Evolutionary conservation across 2,113 vertebrate species (phyloP).

Genomic region (Alectura lathami): DNA sequence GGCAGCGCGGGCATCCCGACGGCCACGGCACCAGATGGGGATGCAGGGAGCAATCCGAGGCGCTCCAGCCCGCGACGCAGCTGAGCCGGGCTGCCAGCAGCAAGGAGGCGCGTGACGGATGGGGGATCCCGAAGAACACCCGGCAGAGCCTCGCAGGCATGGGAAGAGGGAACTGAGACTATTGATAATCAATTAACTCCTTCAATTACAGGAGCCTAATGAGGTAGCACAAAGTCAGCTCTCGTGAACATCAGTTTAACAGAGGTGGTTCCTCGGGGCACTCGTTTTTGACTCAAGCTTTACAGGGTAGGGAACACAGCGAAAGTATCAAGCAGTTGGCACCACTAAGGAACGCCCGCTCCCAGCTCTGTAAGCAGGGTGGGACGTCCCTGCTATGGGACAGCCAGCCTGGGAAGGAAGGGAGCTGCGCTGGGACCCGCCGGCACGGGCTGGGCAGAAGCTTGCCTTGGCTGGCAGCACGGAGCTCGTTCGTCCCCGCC

Average conservation of each 20-base stretch:
- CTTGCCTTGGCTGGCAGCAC: background rate
- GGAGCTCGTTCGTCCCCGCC: fast-evolving
- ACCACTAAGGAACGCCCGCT: background rate
- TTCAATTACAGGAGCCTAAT: conserved; percentile 63
- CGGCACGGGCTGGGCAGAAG: background rate
- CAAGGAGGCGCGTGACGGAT: background rate
- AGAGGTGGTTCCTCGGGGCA: conserved; percentile 21
- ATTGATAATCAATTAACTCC: conserved; percentile 72
- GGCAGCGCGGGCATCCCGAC: fast-evolving
- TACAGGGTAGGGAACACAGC: conserved; percentile 7
- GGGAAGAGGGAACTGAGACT: conserved; percentile 10
- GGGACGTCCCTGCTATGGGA: background rate
- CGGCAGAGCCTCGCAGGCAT: background rate
- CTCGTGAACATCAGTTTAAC: conserved; percentile 54
- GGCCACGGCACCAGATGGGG: background rate
- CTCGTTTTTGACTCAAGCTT: conserved; percentile 25
- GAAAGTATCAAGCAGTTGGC: conserved; percentile 26
- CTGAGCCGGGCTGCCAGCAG: background rate
- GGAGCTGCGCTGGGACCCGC: too few relatives aligned
- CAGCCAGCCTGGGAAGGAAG: background rate
- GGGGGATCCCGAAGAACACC: conserved; percentile 1
- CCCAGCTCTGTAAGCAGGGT: background rate
- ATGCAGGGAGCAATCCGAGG: fast-evolving
- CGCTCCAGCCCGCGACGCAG: fast-evolving
- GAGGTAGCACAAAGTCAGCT: conserved; percentile 43